Evolutionary conservation across 2,888 invertebrate species (phyloP).

Genomic region (Deilephila porcellus): DNA sequence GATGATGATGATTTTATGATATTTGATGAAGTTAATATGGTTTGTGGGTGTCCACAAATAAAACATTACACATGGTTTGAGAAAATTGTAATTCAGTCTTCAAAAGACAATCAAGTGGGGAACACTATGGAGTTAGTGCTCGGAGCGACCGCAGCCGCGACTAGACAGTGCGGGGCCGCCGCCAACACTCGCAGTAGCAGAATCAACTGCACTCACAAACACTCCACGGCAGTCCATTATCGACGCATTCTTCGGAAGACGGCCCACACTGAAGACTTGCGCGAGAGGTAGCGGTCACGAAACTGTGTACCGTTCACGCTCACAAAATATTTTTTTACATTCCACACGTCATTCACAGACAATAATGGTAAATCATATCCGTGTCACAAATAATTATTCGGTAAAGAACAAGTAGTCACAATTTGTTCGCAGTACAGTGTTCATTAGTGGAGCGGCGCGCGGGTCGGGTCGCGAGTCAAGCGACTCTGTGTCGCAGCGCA

Average conservation of each 20-base stretch:
- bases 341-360: neutral
- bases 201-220: too few relatives aligned
- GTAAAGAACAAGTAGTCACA: neutral
- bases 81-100: constrained; percentile 72
- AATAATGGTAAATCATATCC: constrained; percentile 16
- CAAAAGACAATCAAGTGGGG: constrained; percentile 59
- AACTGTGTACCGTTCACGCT: neutral
- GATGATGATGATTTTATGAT: too few relatives aligned
- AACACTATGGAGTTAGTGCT: constrained; percentile 42
- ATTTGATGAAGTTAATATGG: neutral
- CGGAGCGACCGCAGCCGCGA: constrained; percentile 28
- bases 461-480: neutral
- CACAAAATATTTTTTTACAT: neutral
- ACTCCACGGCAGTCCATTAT: too few relatives aligned
- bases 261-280: neutral
- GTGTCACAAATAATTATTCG: constrained; percentile 18
- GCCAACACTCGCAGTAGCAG: too few relatives aligned
- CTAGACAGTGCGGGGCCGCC: neutral
- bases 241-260: too few relatives aligned
- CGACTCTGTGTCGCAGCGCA: too few relatives aligned
- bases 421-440: constrained; percentile 21
- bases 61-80: constrained; percentile 48
- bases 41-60: constrained; percentile 32
- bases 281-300: neutral
- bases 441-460: neutral